phyloP scores from a whole-genome alignment of 2,888 invertebrate genomes.

The Theodoxus fluviatilis region DNA sequence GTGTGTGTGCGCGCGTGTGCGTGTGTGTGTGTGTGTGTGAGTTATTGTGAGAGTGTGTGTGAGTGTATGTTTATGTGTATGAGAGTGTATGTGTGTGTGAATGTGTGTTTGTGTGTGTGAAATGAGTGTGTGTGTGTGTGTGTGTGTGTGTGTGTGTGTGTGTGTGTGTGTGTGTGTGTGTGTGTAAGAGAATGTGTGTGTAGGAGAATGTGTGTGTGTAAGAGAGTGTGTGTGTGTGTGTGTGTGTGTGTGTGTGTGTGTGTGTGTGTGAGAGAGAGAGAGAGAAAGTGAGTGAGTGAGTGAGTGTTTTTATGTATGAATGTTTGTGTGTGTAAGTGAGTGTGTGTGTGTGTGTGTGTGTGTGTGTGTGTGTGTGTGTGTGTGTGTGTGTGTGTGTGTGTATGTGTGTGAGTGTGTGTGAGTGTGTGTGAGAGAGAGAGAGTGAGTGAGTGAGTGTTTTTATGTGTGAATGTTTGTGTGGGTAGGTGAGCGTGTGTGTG shows the following conservation, averaged over 20 bases:
- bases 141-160: conserved; percentile 1
- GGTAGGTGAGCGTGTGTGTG: not conserved
- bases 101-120: not conserved
- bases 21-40: not conserved
- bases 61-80: conserved; percentile 1
- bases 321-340: conserved; percentile 11
- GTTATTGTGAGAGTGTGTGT: not conserved
- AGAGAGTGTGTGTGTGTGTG: not conserved
- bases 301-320: not conserved
- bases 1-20: not conserved
- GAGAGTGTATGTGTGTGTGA: conserved; percentile 16
- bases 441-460: not conserved
- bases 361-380: conserved; percentile 12
- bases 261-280: not conserved
- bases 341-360: conserved; percentile 20
- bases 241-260: not conserved
- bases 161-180: not conserved
- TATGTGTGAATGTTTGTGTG: not conserved
- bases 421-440: not conserved
- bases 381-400: conserved; percentile 18
- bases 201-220: not conserved
- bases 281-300: not conserved
- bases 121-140: no score
- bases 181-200: not conserved
- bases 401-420: conserved; percentile 15